These are phyloP conservation scores for Pachypanchax playfairii DNA, from an alignment of 2,113 vertebrate genomes.

Conservation along the genomic window DNA sequence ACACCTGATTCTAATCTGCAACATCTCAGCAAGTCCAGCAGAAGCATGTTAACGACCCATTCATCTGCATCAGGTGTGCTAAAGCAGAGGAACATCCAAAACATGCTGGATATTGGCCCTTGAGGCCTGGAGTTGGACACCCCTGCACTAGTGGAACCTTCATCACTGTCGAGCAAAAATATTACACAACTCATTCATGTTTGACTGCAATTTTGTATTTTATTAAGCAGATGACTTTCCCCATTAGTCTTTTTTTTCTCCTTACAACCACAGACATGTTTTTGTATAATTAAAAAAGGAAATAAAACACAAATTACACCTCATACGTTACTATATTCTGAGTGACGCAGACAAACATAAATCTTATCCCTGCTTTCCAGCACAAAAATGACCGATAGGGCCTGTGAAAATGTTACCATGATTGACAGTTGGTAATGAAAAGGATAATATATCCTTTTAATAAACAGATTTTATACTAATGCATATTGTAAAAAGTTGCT, in stretches of 20 bases:
- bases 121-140: too few species aligned
- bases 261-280: conserved; percentile 82
- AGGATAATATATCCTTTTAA: conserved; percentile 88
- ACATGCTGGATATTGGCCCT: too few species aligned
- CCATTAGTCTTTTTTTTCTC: conserved; percentile 67
- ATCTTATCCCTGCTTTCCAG: conserved; percentile 26
- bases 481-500: conserved; percentile 82
- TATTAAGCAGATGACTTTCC: conserved; percentile 82
- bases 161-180: too few species aligned
- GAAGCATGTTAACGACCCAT: too few species aligned
- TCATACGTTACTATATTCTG: conserved; percentile 73
- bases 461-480: conserved; percentile 83
- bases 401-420: conserved; percentile 65
- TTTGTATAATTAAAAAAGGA: conserved; percentile 67
- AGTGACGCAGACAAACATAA: conserved; percentile 45
- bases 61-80: too few species aligned
- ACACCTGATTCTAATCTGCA: too few species aligned
- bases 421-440: conserved; percentile 72
- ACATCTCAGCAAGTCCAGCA: too few species aligned
- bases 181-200: conserved; percentile 26
- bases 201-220: conserved; percentile 82
- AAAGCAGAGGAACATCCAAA: too few species aligned
- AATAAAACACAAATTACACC: conserved; percentile 82
- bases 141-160: too few species aligned
- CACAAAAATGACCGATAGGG: conserved; percentile 59